A percentile compares a stretch with the other conserved stretches of the same genome.
Evolutionary conservation across 53 echinoderm and acorn worm genomes (phyloP).

Genomic region (Patiria pectinifera): DNA sequence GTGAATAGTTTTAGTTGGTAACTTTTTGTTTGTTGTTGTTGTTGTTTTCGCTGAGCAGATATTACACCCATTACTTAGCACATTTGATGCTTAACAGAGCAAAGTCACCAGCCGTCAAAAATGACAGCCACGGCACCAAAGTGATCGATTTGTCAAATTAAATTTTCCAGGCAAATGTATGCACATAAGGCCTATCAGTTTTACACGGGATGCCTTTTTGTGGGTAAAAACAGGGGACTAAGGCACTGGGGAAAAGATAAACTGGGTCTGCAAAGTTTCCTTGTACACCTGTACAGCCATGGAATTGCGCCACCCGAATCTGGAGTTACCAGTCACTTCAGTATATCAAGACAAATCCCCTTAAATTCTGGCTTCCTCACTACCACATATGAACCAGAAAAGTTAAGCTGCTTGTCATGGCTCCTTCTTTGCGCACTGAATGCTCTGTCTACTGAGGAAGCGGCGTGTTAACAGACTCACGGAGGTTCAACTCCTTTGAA

Average conservation of each 20-base stretch:
- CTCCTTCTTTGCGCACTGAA: background rate
- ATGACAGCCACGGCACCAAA: too few relatives aligned
- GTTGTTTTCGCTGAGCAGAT: too few relatives aligned
- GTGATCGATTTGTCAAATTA: too few relatives aligned
- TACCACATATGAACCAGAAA: too few relatives aligned
- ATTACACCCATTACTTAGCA: too few relatives aligned
- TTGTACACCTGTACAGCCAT: background rate
- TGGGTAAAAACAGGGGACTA: background rate
- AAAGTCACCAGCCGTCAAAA: too few relatives aligned
- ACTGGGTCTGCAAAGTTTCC: background rate
- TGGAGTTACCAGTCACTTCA: slow-evolving; percentile 20
- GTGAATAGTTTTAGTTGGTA: too few relatives aligned
- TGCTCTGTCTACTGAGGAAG: background rate
- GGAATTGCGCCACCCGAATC: background rate
- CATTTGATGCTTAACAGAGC: too few relatives aligned
- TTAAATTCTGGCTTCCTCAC: slow-evolving; percentile 2
- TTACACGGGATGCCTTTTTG: too few relatives aligned
- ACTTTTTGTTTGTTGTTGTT: too few relatives aligned
- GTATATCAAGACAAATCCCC: slow-evolving; percentile 36
- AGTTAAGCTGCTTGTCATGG: background rate
- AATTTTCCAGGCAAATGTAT: too few relatives aligned
- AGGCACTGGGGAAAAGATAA: background rate
- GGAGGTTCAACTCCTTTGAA: background rate
- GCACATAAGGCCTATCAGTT: too few relatives aligned
- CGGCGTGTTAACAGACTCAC: background rate